These are phyloP conservation scores for Panulirus ornatus DNA, from an alignment of 1,140 invertebrate genomes.

Conservation along the genomic window DNA sequence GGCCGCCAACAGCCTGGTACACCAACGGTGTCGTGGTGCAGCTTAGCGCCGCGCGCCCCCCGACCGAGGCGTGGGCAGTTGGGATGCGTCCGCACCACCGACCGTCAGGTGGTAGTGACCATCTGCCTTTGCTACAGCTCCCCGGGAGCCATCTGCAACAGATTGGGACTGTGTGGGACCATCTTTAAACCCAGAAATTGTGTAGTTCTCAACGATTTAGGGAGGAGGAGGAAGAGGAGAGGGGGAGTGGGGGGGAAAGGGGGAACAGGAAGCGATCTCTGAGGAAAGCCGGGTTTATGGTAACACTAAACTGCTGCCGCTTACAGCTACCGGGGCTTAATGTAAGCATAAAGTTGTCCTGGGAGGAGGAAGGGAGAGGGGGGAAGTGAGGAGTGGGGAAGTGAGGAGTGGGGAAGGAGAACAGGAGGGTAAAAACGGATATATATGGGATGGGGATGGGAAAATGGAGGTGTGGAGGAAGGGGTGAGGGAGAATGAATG, in stretches of 20 bases:
- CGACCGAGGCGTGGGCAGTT: no score
- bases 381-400: background rate
- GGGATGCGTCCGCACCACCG: no score
- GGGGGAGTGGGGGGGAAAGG: background rate
- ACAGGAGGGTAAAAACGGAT: conserved; percentile 9
- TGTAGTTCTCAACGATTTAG: background rate
- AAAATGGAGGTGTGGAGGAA: conserved; percentile 6
- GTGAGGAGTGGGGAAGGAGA: conserved; percentile 14
- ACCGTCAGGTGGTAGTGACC: no score
- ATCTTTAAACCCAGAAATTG: no score
- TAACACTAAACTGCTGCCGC: conserved; percentile 8
- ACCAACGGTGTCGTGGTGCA: no score
- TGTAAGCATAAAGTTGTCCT: conserved; percentile 25
- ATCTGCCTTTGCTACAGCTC: no score
- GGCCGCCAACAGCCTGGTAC: no score
- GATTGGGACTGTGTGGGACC: no score
- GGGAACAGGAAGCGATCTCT: background rate
- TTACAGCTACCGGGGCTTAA: conserved; percentile 16
- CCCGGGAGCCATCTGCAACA: no score
- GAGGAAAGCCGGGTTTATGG: conserved; percentile 19
- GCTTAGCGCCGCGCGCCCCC: no score
- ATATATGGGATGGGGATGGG: background rate
- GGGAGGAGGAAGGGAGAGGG: background rate
- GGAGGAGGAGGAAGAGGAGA: background rate
- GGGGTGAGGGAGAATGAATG: conserved; percentile 12